Conservation (phyloP, 2,888 invertebrate species). For the Bombyx huttoni region DNA sequence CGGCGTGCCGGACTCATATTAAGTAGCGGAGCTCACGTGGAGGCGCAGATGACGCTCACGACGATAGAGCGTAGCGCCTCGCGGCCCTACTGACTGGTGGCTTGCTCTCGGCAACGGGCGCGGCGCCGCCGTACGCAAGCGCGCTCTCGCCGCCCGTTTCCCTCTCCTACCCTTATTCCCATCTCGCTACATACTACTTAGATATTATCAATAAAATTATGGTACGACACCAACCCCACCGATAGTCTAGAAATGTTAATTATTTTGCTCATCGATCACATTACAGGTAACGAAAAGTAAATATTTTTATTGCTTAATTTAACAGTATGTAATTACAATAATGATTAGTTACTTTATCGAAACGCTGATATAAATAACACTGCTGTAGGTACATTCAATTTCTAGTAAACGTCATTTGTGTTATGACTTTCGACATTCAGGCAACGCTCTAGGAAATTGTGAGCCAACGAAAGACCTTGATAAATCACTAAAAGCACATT, state of each 20-base stretch:
- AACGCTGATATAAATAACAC: no score
- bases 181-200: slow-evolving; percentile 61
- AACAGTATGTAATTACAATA: no score
- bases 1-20: slow-evolving; percentile 57
- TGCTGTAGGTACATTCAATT: no score
- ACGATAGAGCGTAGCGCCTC: slow-evolving; percentile 36
- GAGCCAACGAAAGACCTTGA: background rate
- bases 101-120: slow-evolving; percentile 36
- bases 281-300: background rate
- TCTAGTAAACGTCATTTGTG: background rate
- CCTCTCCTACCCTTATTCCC: slow-evolving; percentile 41
- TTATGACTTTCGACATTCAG: background rate
- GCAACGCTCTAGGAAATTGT: background rate
- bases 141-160: slow-evolving; percentile 21
- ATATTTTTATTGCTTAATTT: no score
- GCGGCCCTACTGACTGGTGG: slow-evolving; percentile 45
- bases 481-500: background rate
- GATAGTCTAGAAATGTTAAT: slow-evolving; percentile 41
- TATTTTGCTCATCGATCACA: slow-evolving; percentile 26
- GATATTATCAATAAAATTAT: slow-evolving; percentile 72
- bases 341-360: no score
- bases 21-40: slow-evolving; percentile 21
- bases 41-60: slow-evolving; percentile 24
- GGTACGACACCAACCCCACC: slow-evolving; percentile 52
- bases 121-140: slow-evolving; percentile 52